Base-by-base conservation (phyloP, 1,140 invertebrate species). In the Metaphire vulgaris region DNA sequence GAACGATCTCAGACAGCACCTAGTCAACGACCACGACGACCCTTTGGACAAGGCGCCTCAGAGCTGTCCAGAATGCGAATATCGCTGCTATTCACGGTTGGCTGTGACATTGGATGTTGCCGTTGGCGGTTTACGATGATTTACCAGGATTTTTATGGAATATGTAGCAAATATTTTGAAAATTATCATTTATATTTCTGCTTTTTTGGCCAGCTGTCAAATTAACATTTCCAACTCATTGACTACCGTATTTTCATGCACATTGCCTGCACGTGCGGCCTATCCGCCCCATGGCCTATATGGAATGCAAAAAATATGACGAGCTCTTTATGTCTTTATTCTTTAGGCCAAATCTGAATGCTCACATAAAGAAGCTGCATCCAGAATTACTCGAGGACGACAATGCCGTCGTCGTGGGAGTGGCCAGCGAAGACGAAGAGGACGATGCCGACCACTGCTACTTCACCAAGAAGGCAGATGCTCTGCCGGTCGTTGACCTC, bases 21-120 rank as follows among this genome's bases (percentile, higher is more conserved):
- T 56, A 31, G 16, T 56, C 29, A 31, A 69, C 14, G 74, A 74
- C 21, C 74, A 68, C 26, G 15, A 15, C 16, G 74, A 67, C 26
- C 15, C 32, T 66, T 28, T 26, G 26, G 74, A 74, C 30, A 66
- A 74, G 74, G 33, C 30, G 14, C 30, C 66, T 16, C 26, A 74
- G 70, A 72, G n/a, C 33, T 72, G 70, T 72, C 70, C 70, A 32
- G 70, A 72, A 72, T 72, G 70, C 30, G 30, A 72, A 2, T 34
- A 32, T 26, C 14, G 70, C 14, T 72, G 70, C 70, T 33, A 26
- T 15, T 72, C 70, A 21, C 16, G 33, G 70, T 72, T 31, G 12
- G 29, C 33, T 21, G 14, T 29, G 29, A 14, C 29, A 14, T 29
- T 29, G 29, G 29, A 69, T 21, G 14, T 29, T 69, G n/a, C n/a